These are phyloP conservation scores for Trichonephila inaurata DNA, from an alignment of 1,140 invertebrate genomes.

Conservation along the genomic window DNA sequence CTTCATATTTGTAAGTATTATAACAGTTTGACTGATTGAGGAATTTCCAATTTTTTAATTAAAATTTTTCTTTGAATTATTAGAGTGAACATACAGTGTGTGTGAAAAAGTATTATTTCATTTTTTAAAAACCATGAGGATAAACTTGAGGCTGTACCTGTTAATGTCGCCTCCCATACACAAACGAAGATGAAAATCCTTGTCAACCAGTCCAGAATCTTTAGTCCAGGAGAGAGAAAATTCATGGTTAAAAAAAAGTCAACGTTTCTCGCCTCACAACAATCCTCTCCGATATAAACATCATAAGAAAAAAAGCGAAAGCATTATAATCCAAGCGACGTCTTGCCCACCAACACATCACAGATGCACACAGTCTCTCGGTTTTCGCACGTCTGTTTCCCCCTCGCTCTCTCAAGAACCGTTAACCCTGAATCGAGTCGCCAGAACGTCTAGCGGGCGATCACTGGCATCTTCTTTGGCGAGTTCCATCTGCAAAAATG, in stretches of 20 bases:
- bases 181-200: conserved; percentile 56
- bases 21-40: too few relatives aligned
- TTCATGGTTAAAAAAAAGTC: conserved; percentile 54
- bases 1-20: too few relatives aligned
- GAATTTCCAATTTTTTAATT: too few relatives aligned
- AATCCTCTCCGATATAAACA: conserved; percentile 36
- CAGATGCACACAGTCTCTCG: not conserved
- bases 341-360: not conserved
- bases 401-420: conserved; percentile 25
- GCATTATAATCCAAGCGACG: conserved; percentile 60
- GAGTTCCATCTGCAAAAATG: conserved; percentile 2
- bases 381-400: not conserved
- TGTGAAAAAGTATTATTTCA: too few relatives aligned
- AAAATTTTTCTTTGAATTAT: too few relatives aligned
- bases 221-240: conserved; percentile 9
- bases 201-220: conserved; percentile 45
- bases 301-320: conserved; percentile 38
- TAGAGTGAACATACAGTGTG: too few relatives aligned
- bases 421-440: conserved; percentile 47
- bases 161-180: conserved; percentile 59
- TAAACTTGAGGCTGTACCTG: conserved; percentile 32
- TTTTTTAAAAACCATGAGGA: not conserved
- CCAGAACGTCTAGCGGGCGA: conserved; percentile 35
- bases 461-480: conserved; percentile 32
- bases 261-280: conserved; percentile 37